Base-by-base conservation (phyloP, 1,140 invertebrate genomes). In the Maconellicoccus hirsutus region DNA sequence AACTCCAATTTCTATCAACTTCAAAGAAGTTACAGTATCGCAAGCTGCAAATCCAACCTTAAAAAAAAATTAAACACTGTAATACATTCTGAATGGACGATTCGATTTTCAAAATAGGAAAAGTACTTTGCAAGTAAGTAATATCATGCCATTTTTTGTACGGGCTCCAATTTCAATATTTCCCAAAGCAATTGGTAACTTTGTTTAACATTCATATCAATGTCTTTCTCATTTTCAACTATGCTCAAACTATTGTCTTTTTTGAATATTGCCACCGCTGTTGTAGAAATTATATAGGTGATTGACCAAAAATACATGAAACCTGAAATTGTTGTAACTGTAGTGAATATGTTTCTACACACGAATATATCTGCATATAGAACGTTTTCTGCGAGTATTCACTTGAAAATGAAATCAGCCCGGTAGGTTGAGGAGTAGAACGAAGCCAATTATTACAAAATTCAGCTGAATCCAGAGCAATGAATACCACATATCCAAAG, bases 301-400 rank as follows among this genome's bases (percentile, higher is more conserved):
- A 92, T 86, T 22, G 93, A 94, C 96, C 96, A 99, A 78, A 98
- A 97, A 78, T 89, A 90, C 3, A 99, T 82, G 80, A 98, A 99
- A 73, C 87, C 91, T 90, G 76, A 10, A 76, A 75, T 74, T 73
- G 3, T 33, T 33, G 38, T 70, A 4, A 70, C 12, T 23, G 27
- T 6, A 23, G 27, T 14, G 2, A 10, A 1, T 22, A 38, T 33
- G 21, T 52, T 19, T 19, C 29, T 25, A 19, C 4, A 61, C n/a
- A 70, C 21, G 39, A 3, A 70, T n/a, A 12, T 0, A 14, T 4
- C n/a, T 52, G 27, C 16, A 27, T 8, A 3, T 29, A 16, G 29
- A 70, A 59, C 22, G 52, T 33, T 33, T n/a, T n/a, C n/a, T n/a
- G n/a, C n/a, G n/a, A 16, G 27, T n/a, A 38, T 74, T 77, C 79